Evolutionary conservation across 2,113 vertebrate species (phyloP).

Genomic region (Pantherophis guttatus): DNA sequence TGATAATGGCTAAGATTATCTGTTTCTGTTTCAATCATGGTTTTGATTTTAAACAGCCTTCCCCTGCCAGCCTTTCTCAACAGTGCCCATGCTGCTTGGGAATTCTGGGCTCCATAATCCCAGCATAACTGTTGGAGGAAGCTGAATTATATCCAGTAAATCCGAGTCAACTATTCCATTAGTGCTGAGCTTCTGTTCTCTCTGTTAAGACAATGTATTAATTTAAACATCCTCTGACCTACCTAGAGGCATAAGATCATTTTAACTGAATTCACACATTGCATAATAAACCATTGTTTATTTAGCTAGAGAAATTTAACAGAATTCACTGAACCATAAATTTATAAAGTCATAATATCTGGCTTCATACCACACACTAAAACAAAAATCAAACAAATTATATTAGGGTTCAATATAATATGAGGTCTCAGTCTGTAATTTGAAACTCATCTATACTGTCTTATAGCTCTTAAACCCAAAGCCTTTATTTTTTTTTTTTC

Average conservation of each 20-base stretch:
- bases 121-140: neutral
- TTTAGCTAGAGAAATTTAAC: neutral
- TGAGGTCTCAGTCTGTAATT: slow-evolving; percentile 5
- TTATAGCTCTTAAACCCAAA: slow-evolving; percentile 32
- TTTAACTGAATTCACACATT: neutral
- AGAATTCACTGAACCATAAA: neutral
- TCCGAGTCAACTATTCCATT: slow-evolving; percentile 25
- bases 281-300: neutral
- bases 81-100: neutral
- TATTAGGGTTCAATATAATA: neutral
- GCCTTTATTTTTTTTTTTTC: neutral
- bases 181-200: slow-evolving; percentile 32
- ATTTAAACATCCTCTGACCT: slow-evolving; percentile 59
- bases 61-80: neutral
- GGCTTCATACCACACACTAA: neutral
- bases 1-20: neutral
- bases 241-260: slow-evolving; percentile 3
- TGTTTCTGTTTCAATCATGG: neutral
- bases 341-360: neutral
- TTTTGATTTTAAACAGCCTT: neutral
- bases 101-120: neutral
- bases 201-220: slow-evolving; percentile 40
- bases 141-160: neutral
- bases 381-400: neutral
- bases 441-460: slow-evolving; percentile 24